A percentile compares a stretch with the other conserved stretches of the same genome.
Evolutionary conservation across 1,140 invertebrate genomes (phyloP).

Genomic region (Homarus americanus): DNA sequence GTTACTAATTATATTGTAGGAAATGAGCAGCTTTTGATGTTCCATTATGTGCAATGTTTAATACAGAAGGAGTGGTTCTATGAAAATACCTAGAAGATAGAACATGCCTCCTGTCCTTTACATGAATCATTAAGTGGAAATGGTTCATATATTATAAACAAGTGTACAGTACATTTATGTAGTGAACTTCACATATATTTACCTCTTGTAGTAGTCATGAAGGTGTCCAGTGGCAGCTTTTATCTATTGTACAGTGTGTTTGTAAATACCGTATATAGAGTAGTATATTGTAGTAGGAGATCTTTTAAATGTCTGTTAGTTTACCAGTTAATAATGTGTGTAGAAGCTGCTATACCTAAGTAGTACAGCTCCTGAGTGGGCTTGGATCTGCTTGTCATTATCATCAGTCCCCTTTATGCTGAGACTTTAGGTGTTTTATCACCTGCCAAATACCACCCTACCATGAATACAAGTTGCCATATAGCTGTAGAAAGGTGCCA

Average conservation of each 20-base stretch:
- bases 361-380: not conserved
- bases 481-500: not conserved
- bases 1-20: not conserved
- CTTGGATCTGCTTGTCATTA: not conserved
- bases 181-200: not conserved
- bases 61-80: not conserved
- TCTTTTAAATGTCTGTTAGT: not conserved
- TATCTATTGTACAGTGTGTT: constrained; percentile 2
- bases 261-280: constrained; percentile 6
- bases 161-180: not conserved
- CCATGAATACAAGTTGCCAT: not conserved
- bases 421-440: not conserved
- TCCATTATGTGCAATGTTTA: not conserved
- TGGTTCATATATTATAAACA: not conserved
- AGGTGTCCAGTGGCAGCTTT: not conserved
- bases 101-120: not conserved
- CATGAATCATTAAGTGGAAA: not conserved
- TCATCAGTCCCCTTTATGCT: not conserved
- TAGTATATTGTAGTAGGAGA: not conserved
- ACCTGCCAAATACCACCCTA: not conserved
- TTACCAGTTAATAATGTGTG: not conserved
- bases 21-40: not conserved
- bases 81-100: not conserved
- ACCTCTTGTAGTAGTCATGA: not conserved
- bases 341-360: not conserved